phyloP scores from a whole-genome alignment of 1,140 invertebrate species.

The Cydia splendana region DNA sequence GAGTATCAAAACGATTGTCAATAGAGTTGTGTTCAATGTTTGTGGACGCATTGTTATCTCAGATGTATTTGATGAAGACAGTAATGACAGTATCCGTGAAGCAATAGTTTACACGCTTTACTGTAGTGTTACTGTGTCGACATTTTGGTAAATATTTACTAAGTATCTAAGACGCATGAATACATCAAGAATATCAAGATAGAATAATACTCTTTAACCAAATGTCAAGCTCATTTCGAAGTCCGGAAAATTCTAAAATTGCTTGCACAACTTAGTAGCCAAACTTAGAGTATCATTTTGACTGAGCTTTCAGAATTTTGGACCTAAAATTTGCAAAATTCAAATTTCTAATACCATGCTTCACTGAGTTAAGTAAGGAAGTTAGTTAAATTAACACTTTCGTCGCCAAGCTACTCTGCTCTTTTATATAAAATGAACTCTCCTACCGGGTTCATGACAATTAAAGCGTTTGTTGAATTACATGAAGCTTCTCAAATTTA shows the following conservation, averaged over 20 bases:
- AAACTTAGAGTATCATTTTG: neutral
- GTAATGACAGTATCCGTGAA: neutral
- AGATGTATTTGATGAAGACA: neutral
- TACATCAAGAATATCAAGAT: neutral
- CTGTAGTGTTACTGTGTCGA: too few species aligned
- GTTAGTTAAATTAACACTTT: slow-evolving; percentile 14
- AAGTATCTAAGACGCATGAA: neutral
- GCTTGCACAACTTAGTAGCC: neutral
- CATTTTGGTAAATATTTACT: too few species aligned
- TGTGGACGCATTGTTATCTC: neutral
- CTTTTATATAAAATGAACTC: neutral
- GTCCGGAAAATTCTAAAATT: neutral
- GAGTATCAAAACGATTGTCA: neutral
- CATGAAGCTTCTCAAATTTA: slow-evolving; percentile 1
- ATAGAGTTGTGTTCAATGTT: neutral
- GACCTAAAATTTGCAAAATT: neutral
- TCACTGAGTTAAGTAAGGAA: neutral
- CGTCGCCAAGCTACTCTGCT: neutral
- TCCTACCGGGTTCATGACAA: neutral
- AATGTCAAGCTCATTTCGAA: neutral
- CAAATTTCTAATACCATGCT: slow-evolving; percentile 20
- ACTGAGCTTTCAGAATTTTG: neutral
- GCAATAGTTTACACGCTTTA: too few species aligned
- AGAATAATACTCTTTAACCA: neutral
- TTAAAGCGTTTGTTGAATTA: slow-evolving; percentile 16